Evolutionary conservation across 2,797 vertebrate genomes (phyloP), one percentile per base, ranked within the genome.

Genomic region (Schizopygopsis pylzovi): DNA sequence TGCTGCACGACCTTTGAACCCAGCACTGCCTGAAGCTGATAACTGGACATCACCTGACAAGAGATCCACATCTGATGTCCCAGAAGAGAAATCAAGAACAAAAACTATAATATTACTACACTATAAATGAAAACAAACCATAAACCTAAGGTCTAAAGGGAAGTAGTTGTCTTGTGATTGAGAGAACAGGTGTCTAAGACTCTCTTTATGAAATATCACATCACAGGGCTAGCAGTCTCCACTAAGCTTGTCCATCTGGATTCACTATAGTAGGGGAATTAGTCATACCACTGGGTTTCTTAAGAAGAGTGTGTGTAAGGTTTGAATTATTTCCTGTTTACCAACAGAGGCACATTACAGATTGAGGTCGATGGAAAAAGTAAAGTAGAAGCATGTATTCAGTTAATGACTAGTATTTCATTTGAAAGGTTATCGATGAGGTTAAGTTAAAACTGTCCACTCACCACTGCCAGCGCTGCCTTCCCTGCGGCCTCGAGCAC

Each of bases 381-480:
- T 39, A 52, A 22, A 78, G 67, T 82, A 76, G 67, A 82, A 33
- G 71, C 73, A 41, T 39, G 68, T 4, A 80, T 79, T 39, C 9
- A 6, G 75, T 63, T 54, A 84, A 84, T 41, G 22, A 56, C 67
- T 4, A 65, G 65, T 41, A 28, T 41, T 71, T 70, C 22, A 33
- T 43, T 65, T 80, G 47, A 43, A 37, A 63, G 4, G 65, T 8
- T 52, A 65, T 43, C 6, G 13, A 37, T 43, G 22, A 84, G 76
- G 22, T 72, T 63, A 0, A 70, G 71, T 65, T 6, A 2, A 28
- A 39, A 28, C n/a, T 0, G 28, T 28, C 6, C 63, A 97, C 97
- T 98, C 90, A 99, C 98, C 97, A 87, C 95, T 95, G 76, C 94
- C 93, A 12, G 94, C 94, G 68, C 95, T 98, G 67, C 96, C 96